A percentile compares a stretch with the other conserved stretches of the same genome.
These are phyloP conservation scores for Trichoplusia ni DNA, from an alignment of 1,140 invertebrate genomes.

Conservation along the genomic window DNA sequence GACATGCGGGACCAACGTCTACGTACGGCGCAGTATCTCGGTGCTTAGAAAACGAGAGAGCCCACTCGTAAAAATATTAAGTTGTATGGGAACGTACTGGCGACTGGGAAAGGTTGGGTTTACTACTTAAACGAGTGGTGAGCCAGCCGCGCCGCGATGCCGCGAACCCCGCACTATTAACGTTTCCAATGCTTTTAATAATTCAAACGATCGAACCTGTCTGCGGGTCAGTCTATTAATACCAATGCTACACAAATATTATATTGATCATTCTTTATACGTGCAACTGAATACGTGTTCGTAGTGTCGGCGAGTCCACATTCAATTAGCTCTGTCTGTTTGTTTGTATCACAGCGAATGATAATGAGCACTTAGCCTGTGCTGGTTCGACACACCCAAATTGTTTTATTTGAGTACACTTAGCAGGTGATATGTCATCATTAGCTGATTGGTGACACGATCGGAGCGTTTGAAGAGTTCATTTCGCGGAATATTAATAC, in stretches of 20 bases:
- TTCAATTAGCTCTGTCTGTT: neutral
- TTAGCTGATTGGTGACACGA: neutral
- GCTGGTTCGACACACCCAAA: conserved; percentile 4
- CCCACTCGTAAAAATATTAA: too few species aligned
- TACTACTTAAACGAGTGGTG: too few species aligned
- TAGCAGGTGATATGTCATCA: neutral
- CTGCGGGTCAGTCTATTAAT: conserved; percentile 12
- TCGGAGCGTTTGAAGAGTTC: too few species aligned
- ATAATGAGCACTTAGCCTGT: neutral
- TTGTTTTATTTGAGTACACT: neutral
- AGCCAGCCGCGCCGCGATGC: too few species aligned
- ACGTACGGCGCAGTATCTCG: too few species aligned
- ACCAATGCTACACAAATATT: neutral
- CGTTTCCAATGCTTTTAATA: neutral
- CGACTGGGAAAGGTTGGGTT: too few species aligned
- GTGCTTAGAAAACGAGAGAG: too few species aligned
- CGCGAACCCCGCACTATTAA: too few species aligned
- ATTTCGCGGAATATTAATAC: too few species aligned
- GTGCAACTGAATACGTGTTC: neutral
- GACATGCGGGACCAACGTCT: too few species aligned
- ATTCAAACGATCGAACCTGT: conserved; percentile 3
- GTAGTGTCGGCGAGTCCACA: neutral
- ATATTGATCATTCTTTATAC: conserved; percentile 1
- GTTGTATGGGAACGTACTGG: too few species aligned
- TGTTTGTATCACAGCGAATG: conserved; percentile 1